phyloP scores from a whole-genome alignment of 2,888 invertebrate species.

The Dryadula phaetusa region DNA sequence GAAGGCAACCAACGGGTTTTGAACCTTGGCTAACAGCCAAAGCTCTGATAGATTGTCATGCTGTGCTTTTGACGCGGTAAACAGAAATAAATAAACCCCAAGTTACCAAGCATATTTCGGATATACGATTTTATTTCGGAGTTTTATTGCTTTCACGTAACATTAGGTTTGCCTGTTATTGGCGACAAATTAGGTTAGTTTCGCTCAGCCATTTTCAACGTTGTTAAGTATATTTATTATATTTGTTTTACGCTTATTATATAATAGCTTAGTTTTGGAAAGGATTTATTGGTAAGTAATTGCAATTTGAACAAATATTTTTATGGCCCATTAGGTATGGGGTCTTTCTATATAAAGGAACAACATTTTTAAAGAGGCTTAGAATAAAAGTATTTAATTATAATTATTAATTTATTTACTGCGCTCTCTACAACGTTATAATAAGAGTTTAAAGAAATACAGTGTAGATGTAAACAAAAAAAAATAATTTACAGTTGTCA shows the following conservation, averaged over 20 bases:
- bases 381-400: too few species aligned
- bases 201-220: constrained; percentile 45
- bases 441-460: too few species aligned
- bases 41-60: constrained; percentile 69
- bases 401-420: too few species aligned
- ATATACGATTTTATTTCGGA: constrained; percentile 66
- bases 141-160: constrained; percentile 71
- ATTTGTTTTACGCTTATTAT: constrained; percentile 34
- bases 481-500: too few species aligned
- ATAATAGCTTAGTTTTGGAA: constrained; percentile 5
- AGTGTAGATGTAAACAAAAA: too few species aligned
- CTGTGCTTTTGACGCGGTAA: constrained; percentile 75
- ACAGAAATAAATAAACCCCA: constrained; percentile 74
- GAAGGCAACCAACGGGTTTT: constrained; percentile 47
- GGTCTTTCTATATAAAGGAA: too few species aligned
- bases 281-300: constrained; percentile 3
- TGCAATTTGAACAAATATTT: background rate
- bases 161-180: constrained; percentile 61
- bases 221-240: constrained; percentile 44
- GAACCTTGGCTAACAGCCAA: constrained; percentile 76
- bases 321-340: background rate
- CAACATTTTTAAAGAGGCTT: too few species aligned
- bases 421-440: too few species aligned
- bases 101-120: constrained; percentile 55
- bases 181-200: constrained; percentile 49